Conservation (phyloP, 2,113 vertebrate species). For the Dasyornis broadbenti region DNA sequence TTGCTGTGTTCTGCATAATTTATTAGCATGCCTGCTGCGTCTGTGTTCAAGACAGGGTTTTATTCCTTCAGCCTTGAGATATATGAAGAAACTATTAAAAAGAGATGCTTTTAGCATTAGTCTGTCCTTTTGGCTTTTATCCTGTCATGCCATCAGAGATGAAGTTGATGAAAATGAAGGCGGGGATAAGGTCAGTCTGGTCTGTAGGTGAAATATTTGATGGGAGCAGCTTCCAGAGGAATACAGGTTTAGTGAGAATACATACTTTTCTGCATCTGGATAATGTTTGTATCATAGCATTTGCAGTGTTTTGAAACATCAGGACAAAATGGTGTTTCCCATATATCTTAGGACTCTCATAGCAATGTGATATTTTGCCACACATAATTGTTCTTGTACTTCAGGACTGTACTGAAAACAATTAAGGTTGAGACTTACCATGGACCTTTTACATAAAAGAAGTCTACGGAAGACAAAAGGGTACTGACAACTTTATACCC, state of each 20-base stretch:
- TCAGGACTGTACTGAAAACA: background rate
- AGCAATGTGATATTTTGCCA: background rate
- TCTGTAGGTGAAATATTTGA: background rate
- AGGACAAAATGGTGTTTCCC: background rate
- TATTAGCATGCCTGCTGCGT: background rate
- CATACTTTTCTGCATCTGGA: background rate
- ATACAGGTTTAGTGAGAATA: background rate
- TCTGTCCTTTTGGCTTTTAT: background rate
- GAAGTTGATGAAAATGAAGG: background rate
- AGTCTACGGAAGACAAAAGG: background rate
- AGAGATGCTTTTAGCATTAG: background rate
- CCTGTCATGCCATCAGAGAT: background rate
- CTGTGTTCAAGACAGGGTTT: background rate
- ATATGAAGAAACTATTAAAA: background rate
- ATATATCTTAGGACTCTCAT: background rate
- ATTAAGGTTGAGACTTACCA: background rate
- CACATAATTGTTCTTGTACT: background rate
- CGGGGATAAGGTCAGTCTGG: background rate
- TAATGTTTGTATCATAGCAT: background rate
- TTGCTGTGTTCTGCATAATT: conserved; percentile 22
- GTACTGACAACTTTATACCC: background rate
- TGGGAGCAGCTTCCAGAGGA: background rate
- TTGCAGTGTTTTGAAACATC: background rate
- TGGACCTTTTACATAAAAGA: background rate
- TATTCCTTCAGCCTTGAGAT: background rate